Base-by-base conservation (phyloP, 1,140 invertebrate species). In the Planococcus citri region DNA sequence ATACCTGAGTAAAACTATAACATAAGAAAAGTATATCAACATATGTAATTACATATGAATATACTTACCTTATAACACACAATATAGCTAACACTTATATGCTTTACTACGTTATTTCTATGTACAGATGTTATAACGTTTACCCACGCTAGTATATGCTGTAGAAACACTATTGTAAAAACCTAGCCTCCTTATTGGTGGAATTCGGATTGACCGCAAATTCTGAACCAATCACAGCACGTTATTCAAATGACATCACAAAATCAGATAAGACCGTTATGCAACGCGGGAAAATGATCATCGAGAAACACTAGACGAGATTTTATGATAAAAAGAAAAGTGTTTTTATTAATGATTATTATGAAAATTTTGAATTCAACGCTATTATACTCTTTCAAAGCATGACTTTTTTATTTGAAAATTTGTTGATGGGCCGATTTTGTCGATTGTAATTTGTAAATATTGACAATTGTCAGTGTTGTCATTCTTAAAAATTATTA, bases 81-180 rank as follows among this genome's bases (percentile, higher is more conserved):
- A 64, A 64, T 64, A 64, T 64, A 64, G 60, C 60, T 64, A 25
- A 64, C 60, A 64, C 60, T 64, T 64, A 27, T 64, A 64, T 64
- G 60, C 60, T 64, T 64, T 64, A 27, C 60, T 64, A 64, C 60
- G 60, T 64, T 64, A 64, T 64, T 64, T 64, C 60, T 64, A 64
- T 64, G 25, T 64, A 64, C 60, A 64, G 60, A 64, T 64, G 60
- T 24, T 64, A 64, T 64, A 64, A 64, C 60, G 60, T 27, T 25
- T 64, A 64, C 60, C 60, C 60, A 64, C 60, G 60, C 60, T 64
- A 64, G 22, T 25, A 51, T 51, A 20, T 64, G 24, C 60, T 64
- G 24, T 64, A 64, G 60, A 64, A 64, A 64, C 60, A 64, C 60
- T 64, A 64, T 64, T 64, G 60, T 64, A 27, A 25, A 25, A 25